A percentile compares a stretch with the other conserved stretches of the same genome.
These are phyloP conservation scores for Bradypodion pumilum DNA, from an alignment of 2,797 vertebrate genomes.

Conservation along the genomic window DNA sequence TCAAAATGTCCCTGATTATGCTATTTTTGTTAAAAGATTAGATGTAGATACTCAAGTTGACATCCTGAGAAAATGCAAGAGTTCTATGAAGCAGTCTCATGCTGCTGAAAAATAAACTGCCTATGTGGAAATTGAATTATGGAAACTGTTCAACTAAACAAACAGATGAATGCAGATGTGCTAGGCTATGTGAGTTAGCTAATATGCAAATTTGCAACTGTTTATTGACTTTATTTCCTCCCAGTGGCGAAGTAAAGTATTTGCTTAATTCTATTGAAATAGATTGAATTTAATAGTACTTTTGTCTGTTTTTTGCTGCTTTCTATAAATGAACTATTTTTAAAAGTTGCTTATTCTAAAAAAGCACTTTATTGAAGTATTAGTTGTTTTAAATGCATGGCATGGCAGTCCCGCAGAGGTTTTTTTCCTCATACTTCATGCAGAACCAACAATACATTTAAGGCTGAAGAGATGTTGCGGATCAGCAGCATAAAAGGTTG, in stretches of 20 bases:
- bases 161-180: not conserved
- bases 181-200: not conserved
- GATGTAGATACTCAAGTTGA: not conserved
- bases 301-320: not conserved
- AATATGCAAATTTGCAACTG: not conserved
- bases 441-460: not conserved
- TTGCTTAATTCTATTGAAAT: constrained; percentile 3
- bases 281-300: not conserved
- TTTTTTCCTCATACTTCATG: not conserved
- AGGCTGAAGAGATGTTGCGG: not conserved
- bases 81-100: not conserved
- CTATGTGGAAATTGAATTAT: not conserved
- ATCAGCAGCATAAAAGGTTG: not conserved
- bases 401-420: not conserved
- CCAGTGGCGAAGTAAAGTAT: not conserved
- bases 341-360: not conserved
- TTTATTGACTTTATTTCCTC: not conserved
- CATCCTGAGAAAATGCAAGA: not conserved
- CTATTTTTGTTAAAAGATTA: not conserved
- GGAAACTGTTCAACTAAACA: constrained; percentile 2
- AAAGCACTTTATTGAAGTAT: not conserved
- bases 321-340: not conserved
- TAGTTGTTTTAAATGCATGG: not conserved
- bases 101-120: not conserved
- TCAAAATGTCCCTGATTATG: constrained; percentile 24